Evolutionary conservation across 2,113 vertebrate species (phyloP), one percentile per base, ranked within the genome.

Genomic region (Silurus glanis): DNA sequence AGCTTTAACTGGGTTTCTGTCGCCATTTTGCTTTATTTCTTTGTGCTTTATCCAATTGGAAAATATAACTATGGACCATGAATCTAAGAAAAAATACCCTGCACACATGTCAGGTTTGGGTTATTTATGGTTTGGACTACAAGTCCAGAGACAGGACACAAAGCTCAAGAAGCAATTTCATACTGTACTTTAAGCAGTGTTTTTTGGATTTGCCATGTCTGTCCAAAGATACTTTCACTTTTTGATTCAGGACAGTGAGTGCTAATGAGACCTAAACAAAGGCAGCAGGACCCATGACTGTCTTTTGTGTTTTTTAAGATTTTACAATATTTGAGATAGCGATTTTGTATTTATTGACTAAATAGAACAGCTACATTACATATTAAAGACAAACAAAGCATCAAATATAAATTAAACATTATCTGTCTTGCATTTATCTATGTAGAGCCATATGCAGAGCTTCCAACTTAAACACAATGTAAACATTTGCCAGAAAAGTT

Each of bases 321-420:
- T 5, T 28, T 58, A 55, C 12, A 23, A 59, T 37, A 37, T 37
- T 37, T 37, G 2, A 37, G 37, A 37, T 37, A 37, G 13, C 71
- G 13, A 56, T 56, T 56, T 56, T 67, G 25, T 4, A 28, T 28
- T 28, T 13, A 67, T 67, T 67, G 25, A 28, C 64, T 13, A 67
- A 67, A 67, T 28, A 67, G 4, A 64, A 28, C 25, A 16, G 66
- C 23, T 66, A n/a, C 49, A 53, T 25, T 82, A 23, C 37, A 9
- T 55, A 82, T 82, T 53, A 82, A 83, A 37, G n/a, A 21, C 81
- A 55, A 83, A 83, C 56, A 16, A 69, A 17, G 49, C 62, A 53
- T 66, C 14, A 53, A 28, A 53, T 21, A 69, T 19, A 67, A 71
- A 16, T 16, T 6, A 45, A 71, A 69, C 5, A 67, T 67, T 28